Base-by-base conservation (phyloP, 1,140 invertebrate species). In the Trichonephila clavata region DNA sequence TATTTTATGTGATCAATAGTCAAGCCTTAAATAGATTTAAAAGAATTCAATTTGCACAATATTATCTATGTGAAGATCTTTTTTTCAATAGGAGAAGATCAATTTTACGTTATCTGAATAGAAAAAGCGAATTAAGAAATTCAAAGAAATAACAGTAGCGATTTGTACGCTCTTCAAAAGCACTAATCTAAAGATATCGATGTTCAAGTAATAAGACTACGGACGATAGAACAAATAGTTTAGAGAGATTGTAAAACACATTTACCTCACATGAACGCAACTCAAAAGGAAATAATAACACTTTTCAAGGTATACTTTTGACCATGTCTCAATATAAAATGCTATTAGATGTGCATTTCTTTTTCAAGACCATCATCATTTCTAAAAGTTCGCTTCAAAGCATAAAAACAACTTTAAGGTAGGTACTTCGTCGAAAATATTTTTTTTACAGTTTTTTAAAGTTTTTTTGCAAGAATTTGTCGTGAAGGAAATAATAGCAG, bases 251-350 rank as follows among this genome's bases (percentile, higher is more conserved):
- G 43, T 27, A 65, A 83, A 92, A 90, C 68, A 32, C 89, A 90
- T 90, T 90, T 90, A 59, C 71, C 68, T 80, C 68, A 68, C 90
- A 63, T 84, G 89, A 90, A 81, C 27, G 43, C 65, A 68, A 39
- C 16, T 50, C 71, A n/a, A 84, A 39, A 92, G 90, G 24, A 92
- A 92, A 92, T 92, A 92, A 92, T 92, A 92, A 92, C 80, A 77
- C 90, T 92, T 92, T 65, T 84, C 81, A 83, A 50, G 50, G 50
- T 10, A 50, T 50, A 84, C 80, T 92, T 92, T 92, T 84, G 90
- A 80, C 57, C 84, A 61, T 92, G 80, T 83, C 90, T 84, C 90
- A 83, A 92, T 84, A 59, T 32, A 57, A 80, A 80, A 68, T 68
- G 80, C 50, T 16, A 92, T 92, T 92, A 20, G 59, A 68, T 43